Percentiles rank a stretch among this genome's conserved stretches.
Evolutionary conservation across 1,140 invertebrate species (phyloP).

Genomic region (Drosophila miranda): DNA sequence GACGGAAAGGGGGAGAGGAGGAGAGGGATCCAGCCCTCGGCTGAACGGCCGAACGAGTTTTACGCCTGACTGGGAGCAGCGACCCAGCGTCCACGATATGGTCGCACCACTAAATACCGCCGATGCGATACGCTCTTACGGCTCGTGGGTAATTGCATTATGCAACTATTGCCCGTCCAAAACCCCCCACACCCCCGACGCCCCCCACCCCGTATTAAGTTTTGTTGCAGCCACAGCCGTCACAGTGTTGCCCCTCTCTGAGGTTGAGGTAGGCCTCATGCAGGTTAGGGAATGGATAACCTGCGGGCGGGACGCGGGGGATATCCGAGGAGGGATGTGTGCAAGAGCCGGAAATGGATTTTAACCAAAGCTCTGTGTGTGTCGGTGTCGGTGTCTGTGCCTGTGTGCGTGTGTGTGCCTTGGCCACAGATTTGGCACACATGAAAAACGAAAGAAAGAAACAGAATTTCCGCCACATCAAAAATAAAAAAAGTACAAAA

Average conservation of each 20-base stretch:
- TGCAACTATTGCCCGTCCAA: conserved; percentile 63
- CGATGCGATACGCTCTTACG: conserved; percentile 41
- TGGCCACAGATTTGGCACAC: conserved; percentile 64
- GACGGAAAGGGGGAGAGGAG: not conserved
- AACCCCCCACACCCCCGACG: rapidly evolving
- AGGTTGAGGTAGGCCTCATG: conserved; percentile 13
- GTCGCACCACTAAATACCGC: conserved; percentile 42
- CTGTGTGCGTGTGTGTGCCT: conserved; percentile 17
- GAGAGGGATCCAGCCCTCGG: not conserved
- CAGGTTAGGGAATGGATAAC: not conserved
- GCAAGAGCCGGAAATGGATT: conserved; percentile 70
- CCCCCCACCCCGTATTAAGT: conserved; percentile 54
- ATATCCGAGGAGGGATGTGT: conserved; percentile 25
- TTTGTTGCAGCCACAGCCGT: conserved; percentile 59
- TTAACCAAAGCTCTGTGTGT: conserved; percentile 43
- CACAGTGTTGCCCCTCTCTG: conserved; percentile 3
- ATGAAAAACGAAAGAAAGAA: conserved; percentile 21
- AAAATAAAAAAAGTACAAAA: conserved; percentile 23
- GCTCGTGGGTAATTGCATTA: conserved; percentile 76
- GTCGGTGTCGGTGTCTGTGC: not conserved
- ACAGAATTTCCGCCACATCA: conserved; percentile 33
- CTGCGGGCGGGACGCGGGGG: not conserved
- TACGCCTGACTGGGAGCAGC: too few relatives aligned
- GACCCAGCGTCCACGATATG: not conserved
- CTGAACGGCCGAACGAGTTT: too few relatives aligned